Conservation (phyloP, 2,888 invertebrate genomes). For the Mimas tiliae region DNA sequence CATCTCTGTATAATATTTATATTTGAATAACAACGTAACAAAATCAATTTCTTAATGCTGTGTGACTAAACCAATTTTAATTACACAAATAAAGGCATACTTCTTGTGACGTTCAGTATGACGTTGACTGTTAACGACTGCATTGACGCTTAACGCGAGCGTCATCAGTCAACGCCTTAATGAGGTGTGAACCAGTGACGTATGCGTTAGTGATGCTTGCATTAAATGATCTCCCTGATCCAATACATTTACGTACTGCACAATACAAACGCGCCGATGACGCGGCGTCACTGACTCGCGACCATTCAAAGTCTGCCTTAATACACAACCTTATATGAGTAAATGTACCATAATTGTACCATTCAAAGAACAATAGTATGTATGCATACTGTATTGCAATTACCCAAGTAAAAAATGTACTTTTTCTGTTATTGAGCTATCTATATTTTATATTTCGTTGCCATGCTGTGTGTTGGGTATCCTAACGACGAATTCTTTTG, state of each 20-base stretch:
- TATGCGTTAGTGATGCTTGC: too few relatives aligned
- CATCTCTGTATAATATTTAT: not conserved
- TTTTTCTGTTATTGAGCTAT: conserved; percentile 16
- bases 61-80: not conserved
- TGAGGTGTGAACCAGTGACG: too few relatives aligned
- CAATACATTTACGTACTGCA: too few relatives aligned
- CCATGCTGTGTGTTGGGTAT: conserved; percentile 73
- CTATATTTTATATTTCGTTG: conserved; percentile 64
- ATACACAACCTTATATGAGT: conserved; percentile 8
- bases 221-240: too few relatives aligned
- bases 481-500: conserved; percentile 76
- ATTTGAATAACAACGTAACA: not conserved
- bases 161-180: too few relatives aligned
- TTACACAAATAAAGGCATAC: too few relatives aligned
- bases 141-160: too few relatives aligned
- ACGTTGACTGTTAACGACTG: too few relatives aligned
- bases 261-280: too few relatives aligned
- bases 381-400: not conserved
- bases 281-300: too few relatives aligned
- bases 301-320: not conserved
- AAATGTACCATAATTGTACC: not conserved
- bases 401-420: not conserved
- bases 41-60: not conserved
- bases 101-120: too few relatives aligned
- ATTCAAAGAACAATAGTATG: not conserved